Evolutionary conservation across 2,888 invertebrate genomes (phyloP).

Genomic region (Gastrophysa polygoni): DNA sequence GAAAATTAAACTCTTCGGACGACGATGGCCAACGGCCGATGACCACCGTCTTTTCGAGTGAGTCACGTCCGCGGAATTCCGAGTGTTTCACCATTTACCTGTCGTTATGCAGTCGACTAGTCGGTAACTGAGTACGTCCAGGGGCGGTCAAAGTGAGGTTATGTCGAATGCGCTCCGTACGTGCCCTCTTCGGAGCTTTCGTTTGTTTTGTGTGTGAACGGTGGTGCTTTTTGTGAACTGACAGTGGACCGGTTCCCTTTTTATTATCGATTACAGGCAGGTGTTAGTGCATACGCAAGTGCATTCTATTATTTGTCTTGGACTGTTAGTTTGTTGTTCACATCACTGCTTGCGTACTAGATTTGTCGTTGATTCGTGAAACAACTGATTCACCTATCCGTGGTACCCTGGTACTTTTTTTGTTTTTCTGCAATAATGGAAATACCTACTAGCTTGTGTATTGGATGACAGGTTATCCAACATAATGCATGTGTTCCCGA

Average conservation of each 20-base stretch:
- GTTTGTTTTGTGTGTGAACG: slow-evolving; percentile 16
- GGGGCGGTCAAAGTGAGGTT: slow-evolving; percentile 40
- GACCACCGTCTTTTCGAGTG: slow-evolving; percentile 27
- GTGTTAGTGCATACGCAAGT: slow-evolving; percentile 29
- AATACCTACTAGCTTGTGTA: no score
- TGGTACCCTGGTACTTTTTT: no score
- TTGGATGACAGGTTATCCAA: no score
- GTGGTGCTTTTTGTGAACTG: slow-evolving; percentile 18
- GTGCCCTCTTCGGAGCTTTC: slow-evolving; percentile 9
- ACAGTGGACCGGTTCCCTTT: slow-evolving; percentile 13
- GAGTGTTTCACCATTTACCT: slow-evolving; percentile 24
- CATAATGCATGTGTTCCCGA: no score
- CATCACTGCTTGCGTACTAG: slow-evolving; percentile 24
- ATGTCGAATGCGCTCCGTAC: slow-evolving; percentile 24
- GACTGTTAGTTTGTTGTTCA: background rate
- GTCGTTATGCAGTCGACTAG: slow-evolving; percentile 22
- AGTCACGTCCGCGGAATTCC: slow-evolving; percentile 41
- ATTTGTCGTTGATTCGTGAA: slow-evolving; percentile 16
- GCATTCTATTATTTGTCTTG: slow-evolving; percentile 25
- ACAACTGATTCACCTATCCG: no score
- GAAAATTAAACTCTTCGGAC: slow-evolving; percentile 14
- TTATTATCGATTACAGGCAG: slow-evolving; percentile 24
- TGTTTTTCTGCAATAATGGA: no score
- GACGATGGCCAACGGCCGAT: slow-evolving; percentile 23
- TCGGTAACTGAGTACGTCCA: slow-evolving; percentile 20